phyloP scores from a whole-genome alignment of 2,888 invertebrate genomes.

The Falcaria lacertinaria region DNA sequence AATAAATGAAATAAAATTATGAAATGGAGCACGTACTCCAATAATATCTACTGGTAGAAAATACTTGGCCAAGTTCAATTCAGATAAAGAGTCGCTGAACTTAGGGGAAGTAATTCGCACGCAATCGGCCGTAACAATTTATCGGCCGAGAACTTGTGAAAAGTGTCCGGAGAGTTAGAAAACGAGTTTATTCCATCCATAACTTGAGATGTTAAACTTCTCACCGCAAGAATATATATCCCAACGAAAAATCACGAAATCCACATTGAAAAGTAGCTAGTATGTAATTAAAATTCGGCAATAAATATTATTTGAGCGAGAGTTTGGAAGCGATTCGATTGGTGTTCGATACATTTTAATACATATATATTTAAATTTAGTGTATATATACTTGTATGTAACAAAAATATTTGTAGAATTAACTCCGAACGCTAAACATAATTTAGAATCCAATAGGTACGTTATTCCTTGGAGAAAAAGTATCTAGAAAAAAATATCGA shows the following conservation, averaged over 20 bases:
- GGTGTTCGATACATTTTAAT: too few species aligned
- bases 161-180: conserved; percentile 30
- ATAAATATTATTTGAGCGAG: too few species aligned
- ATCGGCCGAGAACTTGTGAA: conserved; percentile 48
- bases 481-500: too few species aligned
- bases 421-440: too few species aligned
- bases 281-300: too few species aligned
- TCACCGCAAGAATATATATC: conserved; percentile 18
- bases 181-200: conserved; percentile 36
- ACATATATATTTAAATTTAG: too few species aligned
- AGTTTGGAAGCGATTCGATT: too few species aligned
- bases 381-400: too few species aligned
- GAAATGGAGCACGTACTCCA: conserved; percentile 5
- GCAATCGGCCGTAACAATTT: conserved; percentile 57
- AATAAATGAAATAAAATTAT: conserved; percentile 1
- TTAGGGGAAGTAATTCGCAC: conserved; percentile 48
- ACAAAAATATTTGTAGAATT: too few species aligned
- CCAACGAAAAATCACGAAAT: neutral
- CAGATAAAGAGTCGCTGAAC: conserved; percentile 45
- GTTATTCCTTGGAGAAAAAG: too few species aligned
- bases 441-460: too few species aligned
- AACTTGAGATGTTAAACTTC: conserved; percentile 29
- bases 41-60: conserved; percentile 10
- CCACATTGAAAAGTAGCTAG: neutral
- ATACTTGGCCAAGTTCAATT: conserved; percentile 28